phyloP scores from a whole-genome alignment of 30 jellyfish, hydroid and myxozoan species.

The Aurelia aurita region DNA sequence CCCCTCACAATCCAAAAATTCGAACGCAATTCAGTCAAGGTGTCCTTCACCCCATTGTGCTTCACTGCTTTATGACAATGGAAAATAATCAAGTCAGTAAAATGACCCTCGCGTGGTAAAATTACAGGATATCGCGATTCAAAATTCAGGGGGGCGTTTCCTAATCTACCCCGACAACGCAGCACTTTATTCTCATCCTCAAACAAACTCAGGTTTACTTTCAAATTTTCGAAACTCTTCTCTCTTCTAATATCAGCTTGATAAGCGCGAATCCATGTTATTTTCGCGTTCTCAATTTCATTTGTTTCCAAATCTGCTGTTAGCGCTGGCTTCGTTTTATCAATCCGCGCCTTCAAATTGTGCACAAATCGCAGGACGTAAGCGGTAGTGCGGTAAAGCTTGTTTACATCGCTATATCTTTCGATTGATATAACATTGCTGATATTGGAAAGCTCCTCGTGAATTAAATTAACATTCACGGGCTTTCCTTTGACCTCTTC shows the following conservation, averaged over 20 bases:
- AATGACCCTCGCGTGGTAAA: constrained; percentile 6
- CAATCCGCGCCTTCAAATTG: not conserved
- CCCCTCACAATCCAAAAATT: constrained; percentile 14
- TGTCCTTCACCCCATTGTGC: constrained; percentile 40
- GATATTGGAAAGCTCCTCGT: not conserved
- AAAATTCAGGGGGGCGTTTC: constrained; percentile 14
- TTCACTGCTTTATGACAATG: constrained; percentile 19
- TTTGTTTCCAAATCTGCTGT: not conserved
- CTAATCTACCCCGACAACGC: constrained; percentile 23
- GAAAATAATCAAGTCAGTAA: not conserved
- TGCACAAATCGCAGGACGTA: not conserved
- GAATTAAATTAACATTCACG: not conserved
- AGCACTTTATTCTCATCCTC: constrained; percentile 6
- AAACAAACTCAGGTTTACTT: not conserved
- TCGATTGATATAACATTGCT: not conserved
- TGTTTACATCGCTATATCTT: not conserved
- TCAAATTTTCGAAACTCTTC: not conserved
- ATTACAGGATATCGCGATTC: constrained; percentile 10
- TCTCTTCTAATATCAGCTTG: not conserved
- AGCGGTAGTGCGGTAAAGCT: not conserved
- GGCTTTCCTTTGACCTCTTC: not conserved
- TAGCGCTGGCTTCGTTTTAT: too few species aligned
- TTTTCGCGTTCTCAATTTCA: not conserved
- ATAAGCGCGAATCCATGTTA: not conserved
- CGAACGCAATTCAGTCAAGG: constrained; percentile 37